Conservation (phyloP, 2,888 invertebrate genomes). For the Cephus nigrinus region DNA sequence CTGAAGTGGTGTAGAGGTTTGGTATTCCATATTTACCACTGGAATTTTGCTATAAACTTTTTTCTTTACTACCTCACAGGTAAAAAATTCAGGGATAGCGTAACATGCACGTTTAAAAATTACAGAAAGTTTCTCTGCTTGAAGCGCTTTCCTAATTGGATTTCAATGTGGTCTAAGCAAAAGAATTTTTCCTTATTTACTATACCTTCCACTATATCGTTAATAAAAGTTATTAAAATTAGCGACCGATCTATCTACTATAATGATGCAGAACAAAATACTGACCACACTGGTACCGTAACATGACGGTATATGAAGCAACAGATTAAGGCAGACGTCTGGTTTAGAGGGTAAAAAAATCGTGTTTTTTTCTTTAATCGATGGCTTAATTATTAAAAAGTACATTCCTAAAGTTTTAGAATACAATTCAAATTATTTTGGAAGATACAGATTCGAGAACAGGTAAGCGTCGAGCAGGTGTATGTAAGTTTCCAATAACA, state of each 20-base stretch:
- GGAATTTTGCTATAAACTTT: slow-evolving; percentile 62
- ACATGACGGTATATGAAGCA: neutral
- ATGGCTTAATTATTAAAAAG: too few relatives aligned
- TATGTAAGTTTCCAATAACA: too few relatives aligned
- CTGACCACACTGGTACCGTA: slow-evolving; percentile 17
- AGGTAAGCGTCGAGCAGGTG: too few relatives aligned
- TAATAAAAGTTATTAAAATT: slow-evolving; percentile 39
- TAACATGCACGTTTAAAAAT: slow-evolving; percentile 35
- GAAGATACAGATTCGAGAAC: too few relatives aligned
- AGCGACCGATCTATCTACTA: slow-evolving; percentile 34
- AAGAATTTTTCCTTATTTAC: slow-evolving; percentile 28
- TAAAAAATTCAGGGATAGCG: slow-evolving; percentile 53
- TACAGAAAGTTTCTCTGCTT: slow-evolving; percentile 30
- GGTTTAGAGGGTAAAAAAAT: too few relatives aligned
- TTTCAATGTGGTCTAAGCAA: slow-evolving; percentile 33
- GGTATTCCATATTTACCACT: slow-evolving; percentile 60
- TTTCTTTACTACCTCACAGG: slow-evolving; percentile 62
- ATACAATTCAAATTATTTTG: too few relatives aligned
- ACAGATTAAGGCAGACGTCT: neutral
- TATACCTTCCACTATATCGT: slow-evolving; percentile 35
- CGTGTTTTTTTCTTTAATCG: too few relatives aligned
- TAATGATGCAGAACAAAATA: slow-evolving; percentile 24
- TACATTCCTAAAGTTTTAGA: too few relatives aligned
- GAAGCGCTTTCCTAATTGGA: slow-evolving; percentile 28
- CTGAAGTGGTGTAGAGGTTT: slow-evolving; percentile 62